phyloP scores from a whole-genome alignment of 2,113 vertebrate species.

The Tympanuchus pallidicinctus region DNA sequence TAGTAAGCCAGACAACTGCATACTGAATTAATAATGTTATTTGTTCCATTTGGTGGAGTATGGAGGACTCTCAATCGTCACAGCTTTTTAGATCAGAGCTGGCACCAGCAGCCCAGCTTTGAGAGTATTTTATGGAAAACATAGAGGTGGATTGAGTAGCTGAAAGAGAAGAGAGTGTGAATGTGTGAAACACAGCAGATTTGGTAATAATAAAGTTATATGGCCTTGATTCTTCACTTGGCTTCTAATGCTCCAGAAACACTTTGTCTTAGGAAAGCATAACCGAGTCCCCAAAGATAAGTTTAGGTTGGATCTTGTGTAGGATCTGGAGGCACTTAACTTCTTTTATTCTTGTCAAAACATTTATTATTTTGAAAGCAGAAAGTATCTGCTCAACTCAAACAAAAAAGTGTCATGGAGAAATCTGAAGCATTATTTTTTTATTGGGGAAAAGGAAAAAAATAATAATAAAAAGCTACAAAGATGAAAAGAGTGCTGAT shows the following conservation, averaged over 20 bases:
- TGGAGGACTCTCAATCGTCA: neutral
- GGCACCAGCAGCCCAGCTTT: constrained; percentile 11
- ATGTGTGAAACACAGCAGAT: constrained; percentile 37
- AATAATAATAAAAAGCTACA: neutral
- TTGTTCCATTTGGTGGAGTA: constrained; percentile 45
- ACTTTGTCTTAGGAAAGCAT: constrained; percentile 1
- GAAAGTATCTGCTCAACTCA: neutral
- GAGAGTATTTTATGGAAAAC: neutral
- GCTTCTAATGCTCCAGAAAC: neutral
- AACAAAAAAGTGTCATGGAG: neutral
- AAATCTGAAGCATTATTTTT: neutral
- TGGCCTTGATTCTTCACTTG: neutral
- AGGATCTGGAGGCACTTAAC: neutral
- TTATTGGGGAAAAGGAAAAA: neutral
- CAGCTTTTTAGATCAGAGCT: constrained; percentile 22
- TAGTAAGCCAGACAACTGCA: constrained; percentile 36
- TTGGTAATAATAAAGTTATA: constrained; percentile 37
- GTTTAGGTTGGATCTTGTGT: neutral
- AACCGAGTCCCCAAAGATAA: neutral
- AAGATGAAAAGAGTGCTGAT: neutral
- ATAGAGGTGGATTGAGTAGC: neutral
- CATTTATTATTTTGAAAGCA: neutral
- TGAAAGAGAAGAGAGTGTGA: constrained; percentile 23
- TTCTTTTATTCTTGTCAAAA: neutral
- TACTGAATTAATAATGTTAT: constrained; percentile 59